A percentile compares a stretch with the other conserved stretches of the same genome.
phyloP scores from a whole-genome alignment of 2,797 vertebrate species.

The Vipera ursinii region DNA sequence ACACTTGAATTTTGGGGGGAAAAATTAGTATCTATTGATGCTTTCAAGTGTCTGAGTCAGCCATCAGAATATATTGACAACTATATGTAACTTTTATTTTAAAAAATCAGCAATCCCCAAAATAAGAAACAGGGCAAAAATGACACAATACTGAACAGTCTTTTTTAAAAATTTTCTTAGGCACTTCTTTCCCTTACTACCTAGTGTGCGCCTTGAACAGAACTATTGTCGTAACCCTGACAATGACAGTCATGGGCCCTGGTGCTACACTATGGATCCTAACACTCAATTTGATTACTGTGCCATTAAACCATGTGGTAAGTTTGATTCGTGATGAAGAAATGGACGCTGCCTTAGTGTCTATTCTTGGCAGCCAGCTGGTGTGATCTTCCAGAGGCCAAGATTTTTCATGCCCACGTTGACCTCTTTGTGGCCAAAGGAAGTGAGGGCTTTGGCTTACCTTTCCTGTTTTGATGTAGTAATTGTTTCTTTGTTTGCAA shows the following conservation, averaged over 20 bases:
- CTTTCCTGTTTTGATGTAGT: background rate
- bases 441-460: background rate
- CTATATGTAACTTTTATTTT: background rate
- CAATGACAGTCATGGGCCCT: conserved; percentile 89
- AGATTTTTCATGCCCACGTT: background rate
- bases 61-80: background rate
- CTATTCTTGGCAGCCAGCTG: background rate
- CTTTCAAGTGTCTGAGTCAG: background rate
- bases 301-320: conserved; percentile 88
- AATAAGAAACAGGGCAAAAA: too few species aligned
- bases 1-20: background rate
- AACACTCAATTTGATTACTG: conserved; percentile 95
- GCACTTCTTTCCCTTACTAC: conserved; percentile 80
- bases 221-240: conserved; percentile 97
- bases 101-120: background rate
- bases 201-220: conserved; percentile 80
- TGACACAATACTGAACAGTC: background rate
- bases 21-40: background rate
- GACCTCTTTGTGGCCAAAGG: background rate
- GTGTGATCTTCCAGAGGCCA: background rate
- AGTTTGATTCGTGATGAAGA: background rate
- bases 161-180: conserved; percentile 56
- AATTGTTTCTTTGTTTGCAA: background rate
- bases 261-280: conserved; percentile 94
- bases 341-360: background rate